Percentiles rank a stretch among this genome's conserved stretches.
Evolutionary conservation across 2,113 vertebrate species (phyloP).

Genomic region (Orcinus orca): DNA sequence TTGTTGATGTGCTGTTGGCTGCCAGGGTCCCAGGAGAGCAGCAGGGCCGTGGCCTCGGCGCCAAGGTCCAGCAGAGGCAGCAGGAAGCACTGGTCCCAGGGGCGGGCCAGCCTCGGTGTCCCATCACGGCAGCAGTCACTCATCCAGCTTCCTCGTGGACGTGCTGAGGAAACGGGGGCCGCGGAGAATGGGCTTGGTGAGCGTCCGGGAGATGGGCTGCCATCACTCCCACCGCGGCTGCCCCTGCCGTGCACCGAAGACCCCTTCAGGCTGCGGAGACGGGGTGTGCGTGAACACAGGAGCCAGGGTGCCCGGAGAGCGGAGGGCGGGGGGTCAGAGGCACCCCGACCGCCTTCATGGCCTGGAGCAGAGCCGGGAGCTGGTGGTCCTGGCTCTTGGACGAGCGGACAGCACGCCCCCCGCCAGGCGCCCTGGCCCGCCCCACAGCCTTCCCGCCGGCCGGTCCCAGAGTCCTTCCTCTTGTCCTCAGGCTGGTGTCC

Average conservation of each 20-base stretch:
- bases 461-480: accelerated
- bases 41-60: too few relatives aligned
- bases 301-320: not conserved
- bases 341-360: accelerated
- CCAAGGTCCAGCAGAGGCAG: not conserved
- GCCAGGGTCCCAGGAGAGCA: not conserved
- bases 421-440: accelerated
- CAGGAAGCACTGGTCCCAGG: not conserved
- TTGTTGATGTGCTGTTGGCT: not conserved
- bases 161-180: not conserved
- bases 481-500: accelerated
- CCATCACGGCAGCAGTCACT: accelerated
- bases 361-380: not conserved
- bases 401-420: not conserved
- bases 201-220: accelerated
- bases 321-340: too few relatives aligned
- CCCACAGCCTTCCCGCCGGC: not conserved
- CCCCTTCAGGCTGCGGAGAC: not conserved
- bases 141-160: accelerated
- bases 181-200: not conserved
- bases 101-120: accelerated
- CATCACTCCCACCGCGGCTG: accelerated
- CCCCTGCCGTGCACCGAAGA: not conserved
- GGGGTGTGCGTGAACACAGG: accelerated
- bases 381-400: accelerated